These are phyloP conservation scores for Anguilla megastoma DNA, from an alignment of 2,797 vertebrate species.

Conservation along the genomic window DNA sequence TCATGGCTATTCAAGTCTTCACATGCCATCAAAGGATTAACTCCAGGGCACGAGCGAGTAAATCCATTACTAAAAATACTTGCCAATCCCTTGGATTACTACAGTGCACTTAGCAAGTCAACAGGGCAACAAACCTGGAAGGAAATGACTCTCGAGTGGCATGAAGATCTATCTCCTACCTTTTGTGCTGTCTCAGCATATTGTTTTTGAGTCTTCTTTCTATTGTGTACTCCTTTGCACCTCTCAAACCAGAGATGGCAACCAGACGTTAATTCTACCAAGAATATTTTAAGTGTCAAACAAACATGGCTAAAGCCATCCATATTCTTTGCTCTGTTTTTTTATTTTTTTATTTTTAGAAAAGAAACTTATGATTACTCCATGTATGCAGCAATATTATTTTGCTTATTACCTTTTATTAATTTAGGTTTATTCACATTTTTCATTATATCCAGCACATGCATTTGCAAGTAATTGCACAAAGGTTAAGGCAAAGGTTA, in stretches of 20 bases:
- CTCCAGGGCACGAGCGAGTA: conserved; percentile 55
- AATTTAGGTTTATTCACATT: not conserved
- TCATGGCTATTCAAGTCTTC: conserved; percentile 55
- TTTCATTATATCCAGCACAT: not conserved
- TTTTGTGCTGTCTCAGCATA: conserved; percentile 56
- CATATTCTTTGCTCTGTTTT: not conserved
- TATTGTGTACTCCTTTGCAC: not conserved
- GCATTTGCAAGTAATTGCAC: not conserved
- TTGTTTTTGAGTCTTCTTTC: conserved; percentile 7
- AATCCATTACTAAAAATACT: conserved; percentile 77
- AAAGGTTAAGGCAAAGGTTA: not conserved
- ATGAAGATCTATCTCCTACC: conserved; percentile 51
- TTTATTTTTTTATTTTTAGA: not conserved
- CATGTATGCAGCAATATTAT: conserved; percentile 45
- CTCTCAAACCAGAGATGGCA: not conserved
- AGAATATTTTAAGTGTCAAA: not conserved
- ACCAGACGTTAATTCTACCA: not conserved
- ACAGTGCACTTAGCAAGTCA: conserved; percentile 61
- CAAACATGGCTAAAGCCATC: not conserved
- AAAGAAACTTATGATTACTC: not conserved
- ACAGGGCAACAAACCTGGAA: conserved; percentile 69
- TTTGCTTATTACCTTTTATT: conserved; percentile 14
- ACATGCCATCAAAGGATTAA: conserved; percentile 69
- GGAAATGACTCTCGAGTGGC: conserved; percentile 62
- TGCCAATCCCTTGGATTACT: conserved; percentile 74